These are phyloP conservation scores for Euwallacea similis DNA, from an alignment of 1,140 invertebrate species.

Conservation along the genomic window DNA sequence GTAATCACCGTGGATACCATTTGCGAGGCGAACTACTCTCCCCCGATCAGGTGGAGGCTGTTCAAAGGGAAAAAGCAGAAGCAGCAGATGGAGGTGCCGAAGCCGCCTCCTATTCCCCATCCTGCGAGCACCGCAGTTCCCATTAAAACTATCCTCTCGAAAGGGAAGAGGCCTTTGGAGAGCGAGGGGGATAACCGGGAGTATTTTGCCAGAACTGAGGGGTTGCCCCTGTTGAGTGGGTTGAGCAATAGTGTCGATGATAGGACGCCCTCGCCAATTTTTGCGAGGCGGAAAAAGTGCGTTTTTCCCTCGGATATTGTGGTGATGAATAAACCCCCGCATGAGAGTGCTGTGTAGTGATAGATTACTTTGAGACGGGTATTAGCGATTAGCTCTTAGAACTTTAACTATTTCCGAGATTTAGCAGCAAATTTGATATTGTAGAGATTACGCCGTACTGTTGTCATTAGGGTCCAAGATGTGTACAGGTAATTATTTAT, in stretches of 20 bases:
- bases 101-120: constrained; percentile 31
- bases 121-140: constrained; percentile 30
- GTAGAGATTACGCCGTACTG: constrained; percentile 20
- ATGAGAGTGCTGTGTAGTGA: constrained; percentile 40
- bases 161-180: constrained; percentile 52
- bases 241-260: constrained; percentile 57
- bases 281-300: constrained; percentile 63
- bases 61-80: constrained; percentile 42
- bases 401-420: background rate
- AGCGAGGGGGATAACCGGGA: constrained; percentile 39
- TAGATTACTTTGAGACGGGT: constrained; percentile 2
- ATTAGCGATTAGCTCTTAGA: background rate
- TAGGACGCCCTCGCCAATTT: constrained; percentile 59
- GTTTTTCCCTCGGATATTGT: constrained; percentile 56
- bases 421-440: constrained; percentile 6
- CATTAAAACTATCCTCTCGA: constrained; percentile 55
- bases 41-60: constrained; percentile 43
- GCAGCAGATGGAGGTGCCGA: constrained; percentile 31
- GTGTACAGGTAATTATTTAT: constrained; percentile 22
- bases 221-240: constrained; percentile 59
- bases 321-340: constrained; percentile 37
- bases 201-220: constrained; percentile 56
- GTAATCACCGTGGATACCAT: constrained; percentile 41
- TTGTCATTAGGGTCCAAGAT: constrained; percentile 35
- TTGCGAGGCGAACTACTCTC: constrained; percentile 29